Percentiles rank a stretch among this genome's conserved stretches.
phyloP scores from a whole-genome alignment of 2,888 invertebrate species.

The Ormyrus thymus region DNA sequence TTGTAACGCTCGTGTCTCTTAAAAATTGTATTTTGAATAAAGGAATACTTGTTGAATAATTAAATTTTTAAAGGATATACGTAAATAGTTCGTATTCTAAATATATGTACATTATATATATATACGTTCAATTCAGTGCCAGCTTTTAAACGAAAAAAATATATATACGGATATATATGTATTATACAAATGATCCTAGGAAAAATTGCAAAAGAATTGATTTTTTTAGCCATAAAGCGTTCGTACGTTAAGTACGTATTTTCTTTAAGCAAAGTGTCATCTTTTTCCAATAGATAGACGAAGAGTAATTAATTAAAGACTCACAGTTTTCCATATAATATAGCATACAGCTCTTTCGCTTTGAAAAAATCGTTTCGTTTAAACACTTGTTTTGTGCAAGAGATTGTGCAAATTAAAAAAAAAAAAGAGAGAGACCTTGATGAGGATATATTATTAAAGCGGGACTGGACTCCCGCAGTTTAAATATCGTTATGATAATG shows the following conservation, averaged over 20 bases:
- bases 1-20: background rate
- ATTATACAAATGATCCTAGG: background rate
- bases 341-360: background rate
- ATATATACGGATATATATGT: background rate
- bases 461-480: conserved; percentile 49
- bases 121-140: conserved; percentile 21
- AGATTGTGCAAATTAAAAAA: conserved; percentile 3
- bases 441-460: conserved; percentile 42
- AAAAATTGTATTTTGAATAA: conserved; percentile 42
- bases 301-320: background rate
- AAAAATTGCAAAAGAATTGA: conserved; percentile 10
- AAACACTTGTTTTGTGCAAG: conserved; percentile 10
- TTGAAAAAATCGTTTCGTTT: conserved; percentile 14
- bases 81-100: background rate
- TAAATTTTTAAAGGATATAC: conserved; percentile 15
- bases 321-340: background rate
- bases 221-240: background rate
- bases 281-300: background rate
- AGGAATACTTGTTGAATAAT: conserved; percentile 34
- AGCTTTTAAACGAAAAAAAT: conserved; percentile 16
- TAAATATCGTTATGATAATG: conserved; percentile 32
- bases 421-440: conserved; percentile 21
- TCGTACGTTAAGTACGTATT: background rate
- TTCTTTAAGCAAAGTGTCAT: background rate
- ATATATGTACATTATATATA: conserved; percentile 10